Percentiles rank a stretch among this genome's conserved stretches.
Conservation (phyloP, 1,140 invertebrate species). For the Cotesia typhae region DNA sequence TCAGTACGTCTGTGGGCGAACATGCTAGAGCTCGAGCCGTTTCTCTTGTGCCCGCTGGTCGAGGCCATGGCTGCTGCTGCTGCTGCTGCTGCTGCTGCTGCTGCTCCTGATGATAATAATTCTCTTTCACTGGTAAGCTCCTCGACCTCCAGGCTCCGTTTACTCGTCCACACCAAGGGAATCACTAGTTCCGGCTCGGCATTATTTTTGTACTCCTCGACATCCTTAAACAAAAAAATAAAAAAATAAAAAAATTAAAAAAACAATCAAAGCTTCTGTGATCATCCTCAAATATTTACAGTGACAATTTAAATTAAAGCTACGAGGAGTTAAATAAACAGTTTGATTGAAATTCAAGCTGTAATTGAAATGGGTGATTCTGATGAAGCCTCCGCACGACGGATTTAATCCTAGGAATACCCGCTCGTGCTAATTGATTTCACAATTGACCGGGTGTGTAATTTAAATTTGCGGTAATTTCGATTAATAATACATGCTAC, state of each 20-base stretch:
- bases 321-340: too few relatives aligned
- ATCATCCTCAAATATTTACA: too few relatives aligned
- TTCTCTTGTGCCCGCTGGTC: conserved; percentile 59
- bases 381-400: too few relatives aligned
- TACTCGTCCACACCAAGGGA: conserved; percentile 25
- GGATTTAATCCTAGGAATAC: too few relatives aligned
- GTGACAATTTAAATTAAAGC: too few relatives aligned
- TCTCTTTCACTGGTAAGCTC: conserved; percentile 20
- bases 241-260: background rate
- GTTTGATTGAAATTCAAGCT: too few relatives aligned
- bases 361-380: too few relatives aligned
- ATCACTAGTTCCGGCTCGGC: conserved; percentile 21
- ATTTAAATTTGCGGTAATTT: conserved; percentile 17
- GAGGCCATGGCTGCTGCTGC: conserved; percentile 51
- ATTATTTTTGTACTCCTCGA: conserved; percentile 16
- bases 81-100: conserved; percentile 2
- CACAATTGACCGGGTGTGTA: conserved; percentile 5
- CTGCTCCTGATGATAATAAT: conserved; percentile 10
- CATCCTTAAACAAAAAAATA: conserved; percentile 19
- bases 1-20: conserved; percentile 58
- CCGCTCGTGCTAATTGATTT: conserved; percentile 1
- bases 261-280: background rate
- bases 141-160: conserved; percentile 1
- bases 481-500: conserved; percentile 10
- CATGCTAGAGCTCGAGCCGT: conserved; percentile 61